Evolutionary conservation across 2,113 vertebrate genomes (phyloP).

Genomic region (Holacanthus passer): DNA sequence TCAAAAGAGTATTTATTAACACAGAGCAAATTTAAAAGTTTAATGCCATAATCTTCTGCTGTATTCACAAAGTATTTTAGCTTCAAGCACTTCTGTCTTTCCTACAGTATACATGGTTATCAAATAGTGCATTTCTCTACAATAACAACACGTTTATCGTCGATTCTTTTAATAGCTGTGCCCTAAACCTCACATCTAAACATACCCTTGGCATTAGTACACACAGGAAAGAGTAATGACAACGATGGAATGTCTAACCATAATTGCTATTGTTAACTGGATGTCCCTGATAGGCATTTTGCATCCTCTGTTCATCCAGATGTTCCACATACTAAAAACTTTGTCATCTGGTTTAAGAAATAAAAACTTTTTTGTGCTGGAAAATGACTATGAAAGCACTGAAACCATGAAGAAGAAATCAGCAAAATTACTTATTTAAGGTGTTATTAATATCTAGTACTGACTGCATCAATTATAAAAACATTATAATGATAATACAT

Average conservation of each 20-base stretch:
- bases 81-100: constrained; percentile 19
- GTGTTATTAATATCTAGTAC: neutral
- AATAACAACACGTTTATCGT: constrained; percentile 45
- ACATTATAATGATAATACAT: too few relatives aligned
- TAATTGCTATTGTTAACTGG: constrained; percentile 55
- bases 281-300: constrained; percentile 4
- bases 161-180: constrained; percentile 45
- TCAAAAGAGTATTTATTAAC: too few relatives aligned
- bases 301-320: constrained; percentile 5
- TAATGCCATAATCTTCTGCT: constrained; percentile 11
- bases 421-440: neutral
- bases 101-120: constrained; percentile 18
- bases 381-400: neutral
- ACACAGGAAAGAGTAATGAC: constrained; percentile 53
- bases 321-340: neutral
- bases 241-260: constrained; percentile 52
- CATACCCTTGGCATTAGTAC: constrained; percentile 45
- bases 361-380: neutral
- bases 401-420: neutral
- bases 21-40: constrained; percentile 4
- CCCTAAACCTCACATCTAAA: constrained; percentile 46
- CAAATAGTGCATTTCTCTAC: constrained; percentile 33
- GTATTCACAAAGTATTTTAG: constrained; percentile 2
- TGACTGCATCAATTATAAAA: too few relatives aligned
- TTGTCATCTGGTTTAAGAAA: neutral